These are phyloP conservation scores for Podilymbus podiceps DNA, from an alignment of 2,113 vertebrate species.

Conservation along the genomic window DNA sequence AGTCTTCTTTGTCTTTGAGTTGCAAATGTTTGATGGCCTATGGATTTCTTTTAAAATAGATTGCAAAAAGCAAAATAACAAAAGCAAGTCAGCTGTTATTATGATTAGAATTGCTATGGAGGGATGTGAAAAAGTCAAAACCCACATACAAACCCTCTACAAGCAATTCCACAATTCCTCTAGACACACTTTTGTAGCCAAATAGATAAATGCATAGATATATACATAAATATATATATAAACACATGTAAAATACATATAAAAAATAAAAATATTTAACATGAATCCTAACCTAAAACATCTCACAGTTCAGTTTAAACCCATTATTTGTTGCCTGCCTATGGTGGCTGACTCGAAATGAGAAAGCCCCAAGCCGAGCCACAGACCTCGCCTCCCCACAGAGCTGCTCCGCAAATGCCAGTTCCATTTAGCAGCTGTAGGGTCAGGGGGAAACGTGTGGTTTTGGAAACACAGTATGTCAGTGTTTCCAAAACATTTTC, in stretches of 20 bases:
- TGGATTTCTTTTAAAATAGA: not conserved
- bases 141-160: not conserved
- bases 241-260: not conserved
- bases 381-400: not conserved
- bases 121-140: not conserved
- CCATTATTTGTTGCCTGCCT: not conserved
- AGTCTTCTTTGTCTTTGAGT: not conserved
- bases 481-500: conserved; percentile 69
- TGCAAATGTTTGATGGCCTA: not conserved
- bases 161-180: not conserved
- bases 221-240: not conserved
- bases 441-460: conserved; percentile 51
- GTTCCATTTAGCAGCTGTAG: conserved; percentile 52
- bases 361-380: not conserved
- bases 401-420: not conserved
- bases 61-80: not conserved
- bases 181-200: not conserved
- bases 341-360: not conserved
- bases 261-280: not conserved
- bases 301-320: not conserved
- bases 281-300: not conserved
- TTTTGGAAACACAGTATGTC: conserved; percentile 67
- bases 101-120: not conserved
- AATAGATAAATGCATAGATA: not conserved
- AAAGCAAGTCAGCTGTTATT: not conserved